A percentile compares a stretch with the other conserved stretches of the same genome.
These are phyloP conservation scores for Salarias fasciatus DNA, from an alignment of 2,797 vertebrate genomes.

Conservation along the genomic window DNA sequence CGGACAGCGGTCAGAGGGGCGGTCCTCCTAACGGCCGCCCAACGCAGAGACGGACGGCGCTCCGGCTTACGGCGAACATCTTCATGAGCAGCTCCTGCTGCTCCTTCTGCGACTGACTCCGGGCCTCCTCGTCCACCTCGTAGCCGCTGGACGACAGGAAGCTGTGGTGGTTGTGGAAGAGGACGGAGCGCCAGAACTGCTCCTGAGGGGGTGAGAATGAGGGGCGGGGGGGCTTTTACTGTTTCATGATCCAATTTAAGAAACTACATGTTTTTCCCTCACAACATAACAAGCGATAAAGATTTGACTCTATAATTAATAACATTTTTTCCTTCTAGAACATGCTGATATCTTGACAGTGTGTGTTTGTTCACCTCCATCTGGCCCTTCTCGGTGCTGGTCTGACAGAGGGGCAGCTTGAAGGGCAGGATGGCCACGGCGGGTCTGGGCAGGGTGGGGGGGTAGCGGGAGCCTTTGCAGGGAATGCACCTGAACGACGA, in stretches of 20 bases:
- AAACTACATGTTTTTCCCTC: no score
- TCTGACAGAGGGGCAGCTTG: constrained; percentile 92
- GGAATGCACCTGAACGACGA: constrained; percentile 89
- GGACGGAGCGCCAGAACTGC: constrained; percentile 91
- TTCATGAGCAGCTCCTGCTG: constrained; percentile 97
- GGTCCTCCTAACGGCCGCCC: no score
- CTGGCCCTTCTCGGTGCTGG: constrained; percentile 93
- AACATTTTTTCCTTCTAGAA: no score
- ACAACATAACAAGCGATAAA: no score
- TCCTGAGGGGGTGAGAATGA: constrained; percentile 85
- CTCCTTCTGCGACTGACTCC: constrained; percentile 85
- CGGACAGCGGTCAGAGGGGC: no score
- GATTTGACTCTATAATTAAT: no score
- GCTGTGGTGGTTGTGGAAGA: constrained; percentile 89
- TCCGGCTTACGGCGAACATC: constrained; percentile 92
- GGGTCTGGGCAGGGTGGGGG: constrained; percentile 94
- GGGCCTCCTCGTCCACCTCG: constrained; percentile 85
- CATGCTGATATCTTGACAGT: no score
- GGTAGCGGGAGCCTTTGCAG: constrained; percentile 95
- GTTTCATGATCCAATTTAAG: no score
- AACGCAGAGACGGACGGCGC: no score
- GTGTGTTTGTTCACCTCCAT: constrained; percentile 89
- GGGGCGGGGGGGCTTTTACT: no score
- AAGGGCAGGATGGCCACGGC: constrained; percentile 91
- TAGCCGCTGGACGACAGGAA: constrained; percentile 92